Evolutionary conservation across 2,797 vertebrate species (phyloP).

Genomic region (Takifugu rubripes): DNA sequence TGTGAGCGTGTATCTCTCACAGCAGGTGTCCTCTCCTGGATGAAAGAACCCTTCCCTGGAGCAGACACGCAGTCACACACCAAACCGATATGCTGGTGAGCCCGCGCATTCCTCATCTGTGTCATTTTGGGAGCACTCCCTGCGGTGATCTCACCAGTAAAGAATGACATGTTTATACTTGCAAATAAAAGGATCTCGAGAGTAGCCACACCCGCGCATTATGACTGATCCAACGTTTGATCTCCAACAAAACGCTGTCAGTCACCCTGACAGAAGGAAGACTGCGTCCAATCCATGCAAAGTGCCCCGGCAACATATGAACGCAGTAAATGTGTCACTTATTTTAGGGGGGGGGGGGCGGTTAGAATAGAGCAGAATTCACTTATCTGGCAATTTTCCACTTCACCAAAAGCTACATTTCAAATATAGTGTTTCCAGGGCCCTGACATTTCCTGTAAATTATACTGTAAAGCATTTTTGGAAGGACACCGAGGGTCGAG

Average conservation of each 20-base stretch:
- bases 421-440: neutral
- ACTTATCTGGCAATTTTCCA: constrained; percentile 5
- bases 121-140: constrained; percentile 43
- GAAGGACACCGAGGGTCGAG: constrained; percentile 6
- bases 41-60: constrained; percentile 42
- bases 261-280: constrained; percentile 20
- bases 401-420: constrained; percentile 9
- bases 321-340: constrained; percentile 13
- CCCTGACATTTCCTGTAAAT: neutral
- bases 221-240: constrained; percentile 32
- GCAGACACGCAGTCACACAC: constrained; percentile 17
- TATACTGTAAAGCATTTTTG: constrained; percentile 5
- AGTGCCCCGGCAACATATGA: constrained; percentile 10
- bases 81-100: constrained; percentile 24
- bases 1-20: too few relatives aligned
- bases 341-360: neutral
- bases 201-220: constrained; percentile 47
- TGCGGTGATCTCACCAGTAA: constrained; percentile 60
- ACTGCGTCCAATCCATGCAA: constrained; percentile 10
- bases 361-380: constrained; percentile 11
- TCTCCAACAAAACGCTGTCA: constrained; percentile 26
- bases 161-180: constrained; percentile 57
- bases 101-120: constrained; percentile 46
- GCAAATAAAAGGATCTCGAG: constrained; percentile 42
- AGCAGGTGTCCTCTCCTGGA: constrained; percentile 1